phyloP scores from a whole-genome alignment of 37 sponge, comb jelly and placozoan species.

The Ephydatia muelleri region DNA sequence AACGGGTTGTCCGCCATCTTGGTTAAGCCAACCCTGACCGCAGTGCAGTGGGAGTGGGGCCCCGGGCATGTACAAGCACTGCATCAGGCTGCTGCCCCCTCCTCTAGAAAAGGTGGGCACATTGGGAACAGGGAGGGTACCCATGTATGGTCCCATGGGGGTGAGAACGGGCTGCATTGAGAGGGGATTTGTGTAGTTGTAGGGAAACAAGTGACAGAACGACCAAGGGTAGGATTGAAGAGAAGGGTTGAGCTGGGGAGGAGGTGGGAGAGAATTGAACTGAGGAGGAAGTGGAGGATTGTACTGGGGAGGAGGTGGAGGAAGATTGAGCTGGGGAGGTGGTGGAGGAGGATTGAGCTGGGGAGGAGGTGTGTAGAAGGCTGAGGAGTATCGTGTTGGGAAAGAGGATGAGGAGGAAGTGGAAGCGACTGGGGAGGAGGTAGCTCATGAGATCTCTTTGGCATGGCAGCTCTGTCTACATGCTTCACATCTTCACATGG shows the following conservation, averaged over 20 bases:
- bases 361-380: not conserved
- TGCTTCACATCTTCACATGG: not conserved
- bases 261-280: not conserved
- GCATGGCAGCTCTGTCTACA: not conserved
- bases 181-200: not conserved
- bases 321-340: no score
- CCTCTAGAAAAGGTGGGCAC: not conserved
- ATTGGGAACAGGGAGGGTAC: not conserved
- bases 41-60: not conserved
- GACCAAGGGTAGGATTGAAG: not conserved
- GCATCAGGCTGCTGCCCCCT: not conserved
- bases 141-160: not conserved
- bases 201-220: not conserved
- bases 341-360: no score
- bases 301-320: no score
- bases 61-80: not conserved
- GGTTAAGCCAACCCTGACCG: no score
- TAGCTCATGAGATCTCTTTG: no score
- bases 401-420: no score
- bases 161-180: no score
- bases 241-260: slow-evolving; percentile 5
- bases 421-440: no score
- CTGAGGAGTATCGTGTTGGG: not conserved
- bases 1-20: no score
- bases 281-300: not conserved